Evolutionary conservation across 2,797 vertebrate species (phyloP).

Genomic region (Gambusia yucatana): DNA sequence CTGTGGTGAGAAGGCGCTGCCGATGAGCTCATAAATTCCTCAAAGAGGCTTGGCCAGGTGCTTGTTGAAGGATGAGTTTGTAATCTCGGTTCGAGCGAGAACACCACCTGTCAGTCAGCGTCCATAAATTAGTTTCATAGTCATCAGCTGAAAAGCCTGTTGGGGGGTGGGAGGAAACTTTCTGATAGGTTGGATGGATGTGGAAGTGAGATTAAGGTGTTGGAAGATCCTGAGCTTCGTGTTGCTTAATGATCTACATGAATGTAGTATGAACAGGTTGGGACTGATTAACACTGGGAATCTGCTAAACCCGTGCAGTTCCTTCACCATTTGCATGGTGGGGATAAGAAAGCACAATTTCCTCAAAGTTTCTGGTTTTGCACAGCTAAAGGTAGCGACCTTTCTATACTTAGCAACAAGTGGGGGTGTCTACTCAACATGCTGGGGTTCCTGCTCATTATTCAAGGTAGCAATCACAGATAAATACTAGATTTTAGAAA

Average conservation of each 20-base stretch:
- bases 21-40: conserved; percentile 67
- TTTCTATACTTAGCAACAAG: not conserved
- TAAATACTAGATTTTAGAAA: not conserved
- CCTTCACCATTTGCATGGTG: not conserved
- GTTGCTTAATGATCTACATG: not conserved
- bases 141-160: conserved; percentile 15
- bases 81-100: conserved; percentile 51
- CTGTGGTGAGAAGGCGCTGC: conserved; percentile 1
- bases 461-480: not conserved
- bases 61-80: conserved; percentile 49
- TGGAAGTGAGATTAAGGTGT: not conserved
- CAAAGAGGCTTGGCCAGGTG: conserved; percentile 35
- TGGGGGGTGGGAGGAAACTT: conserved; percentile 1
- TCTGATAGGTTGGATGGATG: conserved; percentile 34
- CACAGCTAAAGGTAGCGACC: not conserved
- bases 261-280: not conserved
- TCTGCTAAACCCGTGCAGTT: not conserved
- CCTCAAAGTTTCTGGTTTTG: not conserved
- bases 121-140: conserved; percentile 52
- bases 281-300: not conserved
- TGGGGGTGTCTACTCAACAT: not conserved
- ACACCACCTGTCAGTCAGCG: conserved; percentile 57
- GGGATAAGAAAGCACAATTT: not conserved
- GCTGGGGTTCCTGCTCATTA: not conserved
- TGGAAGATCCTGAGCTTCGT: not conserved